Percentiles rank a stretch among this genome's conserved stretches.
phyloP scores from a whole-genome alignment of 1,140 invertebrate genomes.

The Diachasmimorpha longicaudata region DNA sequence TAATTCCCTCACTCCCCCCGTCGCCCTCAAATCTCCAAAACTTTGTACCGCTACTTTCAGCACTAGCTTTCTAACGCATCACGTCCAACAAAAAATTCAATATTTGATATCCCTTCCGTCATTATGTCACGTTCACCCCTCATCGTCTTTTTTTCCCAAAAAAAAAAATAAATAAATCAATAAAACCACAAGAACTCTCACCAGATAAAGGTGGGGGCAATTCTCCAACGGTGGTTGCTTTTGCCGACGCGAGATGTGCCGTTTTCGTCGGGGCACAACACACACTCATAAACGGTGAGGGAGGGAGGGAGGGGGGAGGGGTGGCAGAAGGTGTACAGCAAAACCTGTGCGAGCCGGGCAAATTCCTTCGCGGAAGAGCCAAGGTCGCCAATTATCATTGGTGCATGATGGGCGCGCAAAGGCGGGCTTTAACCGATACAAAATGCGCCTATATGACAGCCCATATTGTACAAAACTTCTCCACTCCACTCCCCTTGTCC shows the following conservation, averaged over 20 bases:
- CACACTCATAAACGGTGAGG: background rate
- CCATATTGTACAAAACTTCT: background rate
- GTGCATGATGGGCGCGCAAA: constrained; percentile 39
- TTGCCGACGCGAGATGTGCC: constrained; percentile 10
- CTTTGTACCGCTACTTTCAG: no score
- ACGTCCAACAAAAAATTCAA: background rate
- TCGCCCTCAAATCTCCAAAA: no score
- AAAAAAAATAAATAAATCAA: background rate
- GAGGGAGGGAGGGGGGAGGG: background rate
- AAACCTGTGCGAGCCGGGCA: constrained; percentile 11
- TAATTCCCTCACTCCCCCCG: no score
- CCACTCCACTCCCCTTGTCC: background rate
- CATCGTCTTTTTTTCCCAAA: background rate
- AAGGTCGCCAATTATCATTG: constrained; percentile 58
- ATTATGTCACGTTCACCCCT: constrained; percentile 21
- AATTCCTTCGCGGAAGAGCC: constrained; percentile 59
- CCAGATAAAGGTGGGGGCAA: background rate
- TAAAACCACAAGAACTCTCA: background rate
- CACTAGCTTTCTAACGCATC: no score
- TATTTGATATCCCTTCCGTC: constrained; percentile 23
- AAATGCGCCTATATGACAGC: constrained; percentile 39
- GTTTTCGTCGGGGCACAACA: constrained; percentile 15
- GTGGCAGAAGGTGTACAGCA: background rate
- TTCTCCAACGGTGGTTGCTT: background rate
- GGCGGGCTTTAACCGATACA: constrained; percentile 32